Base-by-base conservation (phyloP, 2,113 vertebrate species). In the Datnioides undecimradiatus region DNA sequence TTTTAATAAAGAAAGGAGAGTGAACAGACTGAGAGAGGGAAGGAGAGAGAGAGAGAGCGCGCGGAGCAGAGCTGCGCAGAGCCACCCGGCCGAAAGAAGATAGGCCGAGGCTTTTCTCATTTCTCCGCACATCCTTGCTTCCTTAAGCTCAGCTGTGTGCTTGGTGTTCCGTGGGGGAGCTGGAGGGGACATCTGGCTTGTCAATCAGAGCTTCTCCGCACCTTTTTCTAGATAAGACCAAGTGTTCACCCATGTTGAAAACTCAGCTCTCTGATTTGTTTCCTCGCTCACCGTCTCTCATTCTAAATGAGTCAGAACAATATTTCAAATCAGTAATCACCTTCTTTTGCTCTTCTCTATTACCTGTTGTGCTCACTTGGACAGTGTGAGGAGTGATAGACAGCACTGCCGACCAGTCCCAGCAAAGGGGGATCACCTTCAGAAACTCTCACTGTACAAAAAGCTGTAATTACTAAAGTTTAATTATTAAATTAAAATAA, bases 1-100 rank as follows among this genome's bases (percentile, higher is more conserved):
- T 91, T 93, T 94, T 93, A 94, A 94, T 94, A 91, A 92, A 94
- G 91, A 92, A 85, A 82, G 79, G 74, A 71, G 82, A 74, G 73
- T 3, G 63, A 80, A 82, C 27, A 3, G 63, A 73, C 71, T 31
- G 73, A 71, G 55, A 13, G 79, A 80, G 80, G 48, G 80, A 33
- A 68, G 49, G 45, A 48, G 48, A n/a, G n/a, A n/a, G n/a, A n/a
- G n/a, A n/a, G n/a, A n/a, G n/a, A n/a, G n/a, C n/a, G n/a, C n/a
- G n/a, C n/a, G n/a, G n/a, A 16, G 57, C 55, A 31, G 74, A 59
- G 73, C 36, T 49, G 76, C 59, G 73, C 60, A 36, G 62, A 73
- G 80, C 87, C 80, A 79, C 84, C 86, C 62, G 69, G 81, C 85
- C 87, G 65, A 63, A 69, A 78, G 85, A 80, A 90, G 89, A 92